Evolutionary conservation across 2,113 vertebrate genomes (phyloP).

Genomic region (Herpailurus yagouaroundi): DNA sequence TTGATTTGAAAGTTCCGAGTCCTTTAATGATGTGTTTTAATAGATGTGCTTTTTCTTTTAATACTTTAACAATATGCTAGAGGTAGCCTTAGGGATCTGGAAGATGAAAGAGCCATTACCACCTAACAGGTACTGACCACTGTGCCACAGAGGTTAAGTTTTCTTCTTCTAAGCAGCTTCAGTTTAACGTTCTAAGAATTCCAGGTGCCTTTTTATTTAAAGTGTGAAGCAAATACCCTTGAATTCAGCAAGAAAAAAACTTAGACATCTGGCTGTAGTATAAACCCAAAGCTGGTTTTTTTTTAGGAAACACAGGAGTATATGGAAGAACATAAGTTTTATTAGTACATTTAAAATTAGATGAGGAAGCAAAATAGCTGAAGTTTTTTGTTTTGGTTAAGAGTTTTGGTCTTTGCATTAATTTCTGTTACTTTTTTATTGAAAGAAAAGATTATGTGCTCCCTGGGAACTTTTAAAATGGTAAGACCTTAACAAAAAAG

Average conservation of each 20-base stretch:
- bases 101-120: neutral
- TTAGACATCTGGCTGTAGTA: neutral
- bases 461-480: slow-evolving; percentile 38
- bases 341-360: neutral
- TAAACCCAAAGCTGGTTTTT: neutral
- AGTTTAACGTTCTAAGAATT: slow-evolving; percentile 36
- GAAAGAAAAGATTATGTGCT: slow-evolving; percentile 12
- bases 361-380: neutral
- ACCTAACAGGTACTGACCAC: neutral
- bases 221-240: neutral
- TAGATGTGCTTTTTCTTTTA: neutral
- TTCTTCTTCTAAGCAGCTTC: slow-evolving; percentile 12
- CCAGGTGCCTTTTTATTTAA: neutral
- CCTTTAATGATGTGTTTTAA: slow-evolving; percentile 14
- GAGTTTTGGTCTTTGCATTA: neutral
- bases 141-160: neutral
- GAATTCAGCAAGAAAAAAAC: neutral
- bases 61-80: slow-evolving; percentile 6
- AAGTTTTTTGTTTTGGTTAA: neutral
- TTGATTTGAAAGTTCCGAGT: slow-evolving; percentile 2
- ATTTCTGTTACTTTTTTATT: slow-evolving; percentile 17
- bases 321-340: slow-evolving; percentile 31
- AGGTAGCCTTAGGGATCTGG: neutral
- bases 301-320: neutral
- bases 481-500: neutral